Evolutionary conservation across 2,888 invertebrate species (phyloP).

Genomic region (Zelleria hepariella): DNA sequence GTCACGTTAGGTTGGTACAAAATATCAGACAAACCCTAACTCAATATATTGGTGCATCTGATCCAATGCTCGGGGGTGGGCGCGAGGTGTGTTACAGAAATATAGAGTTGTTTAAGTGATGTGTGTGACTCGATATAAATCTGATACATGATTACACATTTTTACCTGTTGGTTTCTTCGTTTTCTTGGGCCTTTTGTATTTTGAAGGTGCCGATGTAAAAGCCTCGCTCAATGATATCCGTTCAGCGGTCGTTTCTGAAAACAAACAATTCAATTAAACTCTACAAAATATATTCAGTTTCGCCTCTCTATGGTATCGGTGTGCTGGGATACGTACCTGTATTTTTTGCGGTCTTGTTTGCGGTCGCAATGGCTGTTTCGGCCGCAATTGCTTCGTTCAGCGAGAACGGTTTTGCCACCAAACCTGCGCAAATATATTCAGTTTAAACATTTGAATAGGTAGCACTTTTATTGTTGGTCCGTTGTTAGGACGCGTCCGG

Average conservation of each 20-base stretch:
- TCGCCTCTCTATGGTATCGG: neutral
- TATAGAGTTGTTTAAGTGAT: too few species aligned
- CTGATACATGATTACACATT: too few species aligned
- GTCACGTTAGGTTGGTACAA: too few species aligned
- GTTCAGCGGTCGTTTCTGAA: constrained; percentile 22
- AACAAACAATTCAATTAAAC: constrained; percentile 10
- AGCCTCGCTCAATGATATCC: constrained; percentile 21
- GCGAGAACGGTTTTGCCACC: constrained; percentile 44
- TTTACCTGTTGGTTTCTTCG: constrained; percentile 1
- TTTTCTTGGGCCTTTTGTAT: neutral
- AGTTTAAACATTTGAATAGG: neutral
- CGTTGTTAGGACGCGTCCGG: neutral
- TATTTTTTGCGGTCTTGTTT: neutral
- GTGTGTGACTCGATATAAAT: too few species aligned
- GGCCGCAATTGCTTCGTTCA: constrained; percentile 48
- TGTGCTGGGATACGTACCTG: neutral
- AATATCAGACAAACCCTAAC: too few species aligned
- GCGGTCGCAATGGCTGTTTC: constrained; percentile 19
- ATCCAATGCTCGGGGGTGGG: too few species aligned
- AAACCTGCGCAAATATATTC: constrained; percentile 28
- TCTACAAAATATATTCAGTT: neutral
- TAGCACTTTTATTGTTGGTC: neutral
- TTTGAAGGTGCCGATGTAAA: constrained; percentile 10
- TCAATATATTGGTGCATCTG: too few species aligned
- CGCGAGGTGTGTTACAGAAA: too few species aligned